Percentiles rank a stretch among this genome's conserved stretches.
Conservation (phyloP, 2,888 invertebrate species). For the Lasioglossum leucozonium region DNA sequence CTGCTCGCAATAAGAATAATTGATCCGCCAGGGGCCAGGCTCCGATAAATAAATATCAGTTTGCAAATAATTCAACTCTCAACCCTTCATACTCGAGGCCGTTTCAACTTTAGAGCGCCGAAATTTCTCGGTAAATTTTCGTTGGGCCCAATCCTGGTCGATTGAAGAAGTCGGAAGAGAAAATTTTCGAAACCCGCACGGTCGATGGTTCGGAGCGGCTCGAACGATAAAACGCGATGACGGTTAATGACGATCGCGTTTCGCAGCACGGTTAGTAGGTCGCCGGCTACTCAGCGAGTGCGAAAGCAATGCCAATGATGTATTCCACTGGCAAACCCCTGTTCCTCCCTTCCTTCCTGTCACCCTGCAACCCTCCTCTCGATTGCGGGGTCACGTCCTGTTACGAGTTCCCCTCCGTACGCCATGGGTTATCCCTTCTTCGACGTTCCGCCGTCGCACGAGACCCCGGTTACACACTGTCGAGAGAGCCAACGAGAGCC, state of each 20-base stretch:
- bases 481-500: not conserved
- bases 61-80: not conserved
- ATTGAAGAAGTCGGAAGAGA: not conserved
- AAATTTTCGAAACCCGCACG: not conserved
- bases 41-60: not conserved
- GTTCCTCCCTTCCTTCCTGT: slow-evolving; percentile 49
- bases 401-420: slow-evolving; percentile 50
- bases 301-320: slow-evolving; percentile 78
- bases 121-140: not conserved
- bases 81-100: not conserved
- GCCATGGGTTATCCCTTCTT: slow-evolving; percentile 52
- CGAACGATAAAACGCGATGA: slow-evolving; percentile 23
- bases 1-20: not conserved
- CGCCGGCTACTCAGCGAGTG: slow-evolving; percentile 74
- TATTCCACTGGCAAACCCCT: slow-evolving; percentile 46
- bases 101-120: not conserved
- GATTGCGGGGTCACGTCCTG: slow-evolving; percentile 60
- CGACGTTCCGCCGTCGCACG: slow-evolving; percentile 19
- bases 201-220: not conserved
- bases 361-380: slow-evolving; percentile 50
- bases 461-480: not conserved
- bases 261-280: slow-evolving; percentile 79
- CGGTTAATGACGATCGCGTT: slow-evolving; percentile 58
- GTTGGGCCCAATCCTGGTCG: no score
- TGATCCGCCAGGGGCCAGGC: not conserved